These are phyloP conservation scores for Aphidius colemani DNA, from an alignment of 2,888 invertebrate genomes.

Conservation along the genomic window DNA sequence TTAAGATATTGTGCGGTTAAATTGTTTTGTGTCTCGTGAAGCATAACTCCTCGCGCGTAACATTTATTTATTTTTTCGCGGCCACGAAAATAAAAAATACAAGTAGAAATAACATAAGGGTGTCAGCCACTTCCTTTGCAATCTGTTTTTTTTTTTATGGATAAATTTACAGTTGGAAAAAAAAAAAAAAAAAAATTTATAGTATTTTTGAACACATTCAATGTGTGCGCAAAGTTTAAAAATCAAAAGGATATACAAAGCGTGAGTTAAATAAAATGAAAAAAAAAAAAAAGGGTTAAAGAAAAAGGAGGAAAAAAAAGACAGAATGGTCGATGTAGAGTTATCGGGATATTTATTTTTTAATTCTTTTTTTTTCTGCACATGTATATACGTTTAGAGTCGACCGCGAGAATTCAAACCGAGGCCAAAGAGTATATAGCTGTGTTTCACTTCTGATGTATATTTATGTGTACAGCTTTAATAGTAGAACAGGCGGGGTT, in stretches of 20 bases:
- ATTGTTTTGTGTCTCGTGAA: constrained; percentile 37
- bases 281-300: constrained; percentile 7
- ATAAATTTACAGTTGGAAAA: too few species aligned
- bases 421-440: constrained; percentile 20
- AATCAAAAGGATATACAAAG: neutral
- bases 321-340: neutral
- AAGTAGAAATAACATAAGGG: constrained; percentile 8
- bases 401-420: constrained; percentile 10
- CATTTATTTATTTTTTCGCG: constrained; percentile 27
- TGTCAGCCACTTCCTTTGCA: constrained; percentile 26
- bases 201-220: too few species aligned
- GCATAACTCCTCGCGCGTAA: constrained; percentile 26
- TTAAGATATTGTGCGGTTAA: constrained; percentile 34
- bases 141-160: neutral
- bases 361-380: constrained; percentile 14
- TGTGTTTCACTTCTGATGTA: constrained; percentile 24
- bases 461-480: constrained; percentile 20
- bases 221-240: constrained; percentile 3
- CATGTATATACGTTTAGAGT: constrained; percentile 11
- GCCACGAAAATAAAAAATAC: constrained; percentile 9
- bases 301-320: constrained; percentile 1
- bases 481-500: constrained; percentile 39
- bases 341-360: constrained; percentile 16
- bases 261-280: neutral
- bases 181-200: neutral